Conservation (phyloP, 2,888 invertebrate species). For the Eudasyphora cyanicolor region DNA sequence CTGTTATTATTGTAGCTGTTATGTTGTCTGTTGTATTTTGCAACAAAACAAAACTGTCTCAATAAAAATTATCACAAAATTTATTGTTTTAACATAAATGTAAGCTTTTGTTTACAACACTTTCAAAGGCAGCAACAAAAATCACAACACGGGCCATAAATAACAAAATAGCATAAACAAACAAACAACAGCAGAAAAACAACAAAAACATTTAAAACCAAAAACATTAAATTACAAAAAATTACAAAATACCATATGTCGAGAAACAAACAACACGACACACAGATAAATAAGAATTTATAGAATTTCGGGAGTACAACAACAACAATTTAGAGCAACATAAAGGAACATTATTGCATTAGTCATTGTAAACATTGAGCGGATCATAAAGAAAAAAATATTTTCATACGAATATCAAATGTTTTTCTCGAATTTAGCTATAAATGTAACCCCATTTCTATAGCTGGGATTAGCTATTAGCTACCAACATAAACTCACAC, state of each 20-base stretch:
- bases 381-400: too few species aligned
- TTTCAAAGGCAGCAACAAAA: not conserved
- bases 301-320: not conserved
- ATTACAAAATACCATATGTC: constrained; percentile 52
- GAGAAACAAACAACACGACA: too few species aligned
- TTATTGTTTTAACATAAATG: constrained; percentile 3
- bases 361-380: constrained; percentile 31
- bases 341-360: constrained; percentile 28
- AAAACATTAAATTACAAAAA: constrained; percentile 61
- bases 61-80: constrained; percentile 22
- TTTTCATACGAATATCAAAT: not conserved
- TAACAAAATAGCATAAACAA: not conserved
- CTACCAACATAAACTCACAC: not conserved
- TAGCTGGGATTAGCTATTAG: not conserved
- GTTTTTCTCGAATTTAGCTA: not conserved
- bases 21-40: not conserved
- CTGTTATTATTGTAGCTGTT: not conserved
- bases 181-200: not conserved
- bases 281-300: constrained; percentile 57
- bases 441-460: not conserved
- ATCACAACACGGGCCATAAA: constrained; percentile 2
- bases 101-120: not conserved
- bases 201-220: not conserved
- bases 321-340: too few species aligned
- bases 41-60: not conserved